Conservation (phyloP, 2,888 invertebrate genomes). For the Dolichomitus sp. region DNA sequence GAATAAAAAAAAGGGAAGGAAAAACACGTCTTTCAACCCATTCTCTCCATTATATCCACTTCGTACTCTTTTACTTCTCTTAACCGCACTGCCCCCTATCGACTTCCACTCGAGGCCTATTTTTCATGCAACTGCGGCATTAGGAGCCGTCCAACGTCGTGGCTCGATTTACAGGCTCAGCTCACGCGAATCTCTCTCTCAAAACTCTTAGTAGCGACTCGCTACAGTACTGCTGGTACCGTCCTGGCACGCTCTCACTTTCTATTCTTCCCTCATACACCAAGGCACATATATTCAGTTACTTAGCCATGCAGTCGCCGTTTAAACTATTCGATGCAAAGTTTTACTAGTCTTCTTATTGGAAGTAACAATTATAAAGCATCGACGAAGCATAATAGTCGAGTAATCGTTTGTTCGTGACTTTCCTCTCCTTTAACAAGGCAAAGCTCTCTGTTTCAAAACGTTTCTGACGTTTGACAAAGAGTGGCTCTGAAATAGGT, state of each 20-base stretch:
- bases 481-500: background rate
- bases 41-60: conserved; percentile 11
- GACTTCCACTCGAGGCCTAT: conserved; percentile 50
- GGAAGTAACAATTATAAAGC: conserved; percentile 2
- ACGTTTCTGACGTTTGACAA: conserved; percentile 5
- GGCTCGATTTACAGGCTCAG: conserved; percentile 66
- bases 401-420: conserved; percentile 11
- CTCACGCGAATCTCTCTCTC: conserved; percentile 66
- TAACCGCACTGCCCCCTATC: conserved; percentile 1
- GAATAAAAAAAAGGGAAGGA: conserved; percentile 15
- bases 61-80: conserved; percentile 18
- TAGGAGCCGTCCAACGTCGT: conserved; percentile 55
- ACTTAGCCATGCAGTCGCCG: background rate
- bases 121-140: conserved; percentile 66
- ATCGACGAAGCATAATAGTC: background rate
- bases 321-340: conserved; percentile 7
- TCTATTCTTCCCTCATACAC: conserved; percentile 6
- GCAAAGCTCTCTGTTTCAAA: conserved; percentile 1
- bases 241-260: conserved; percentile 42
- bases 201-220: background rate
- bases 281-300: background rate
- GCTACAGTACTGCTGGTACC: conserved; percentile 33
- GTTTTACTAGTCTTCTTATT: background rate
- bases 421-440: background rate
- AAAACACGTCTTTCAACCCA: conserved; percentile 25